Base-by-base conservation (phyloP, 1,140 invertebrate genomes). In the Pseudachorutes palmiensis region DNA sequence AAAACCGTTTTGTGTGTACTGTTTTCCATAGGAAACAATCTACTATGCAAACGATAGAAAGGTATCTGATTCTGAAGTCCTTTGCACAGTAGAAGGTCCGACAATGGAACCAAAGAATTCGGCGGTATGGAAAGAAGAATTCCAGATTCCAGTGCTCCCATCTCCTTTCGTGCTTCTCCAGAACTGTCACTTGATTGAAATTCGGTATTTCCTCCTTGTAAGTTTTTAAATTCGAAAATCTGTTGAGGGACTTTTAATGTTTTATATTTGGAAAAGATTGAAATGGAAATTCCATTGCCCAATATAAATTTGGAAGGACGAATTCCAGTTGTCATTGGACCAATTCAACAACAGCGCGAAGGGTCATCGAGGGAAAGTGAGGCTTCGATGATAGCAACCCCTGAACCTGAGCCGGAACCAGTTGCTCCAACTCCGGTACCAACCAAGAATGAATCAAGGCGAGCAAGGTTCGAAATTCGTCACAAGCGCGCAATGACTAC, bases 271-370 rank as follows among this genome's bases (percentile, higher is more conserved):
- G 55, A 24, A 58, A 9, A 61, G 59, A 31, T 61, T 5, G 59
- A 61, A 36, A 61, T 61, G 59, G 59, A 61, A 16, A 61, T 61
- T 61, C 59, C 59, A 30, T 12, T 19, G 19, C 59, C 59, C 12
- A 30, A 61, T 61, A 61, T 61, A 12, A 61, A 61, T 36, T 30
- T 61, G 29, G 59, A 61, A 26, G 59, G 59, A 5, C 12, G 3
- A 19, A 32, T 61, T 26, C 59, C 59, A 12, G 9, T 61, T 26
- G 31, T 61, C 33, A 61, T 61, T 61, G 59, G 59, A 9, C 12
- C 59, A 24, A 36, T 61, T 61, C 12, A 12, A 30, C 29, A 9
- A 12, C n/a, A 58, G n/a, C 55, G 12, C 5, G 5, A 41, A 41
- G 36, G 36, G 5, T 24, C 51, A 55, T 14, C 51, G 51, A 45